A percentile compares a stretch with the other conserved stretches of the same genome.
phyloP scores from a whole-genome alignment of 1,140 invertebrate genomes.

The Drosophila ironensis region DNA sequence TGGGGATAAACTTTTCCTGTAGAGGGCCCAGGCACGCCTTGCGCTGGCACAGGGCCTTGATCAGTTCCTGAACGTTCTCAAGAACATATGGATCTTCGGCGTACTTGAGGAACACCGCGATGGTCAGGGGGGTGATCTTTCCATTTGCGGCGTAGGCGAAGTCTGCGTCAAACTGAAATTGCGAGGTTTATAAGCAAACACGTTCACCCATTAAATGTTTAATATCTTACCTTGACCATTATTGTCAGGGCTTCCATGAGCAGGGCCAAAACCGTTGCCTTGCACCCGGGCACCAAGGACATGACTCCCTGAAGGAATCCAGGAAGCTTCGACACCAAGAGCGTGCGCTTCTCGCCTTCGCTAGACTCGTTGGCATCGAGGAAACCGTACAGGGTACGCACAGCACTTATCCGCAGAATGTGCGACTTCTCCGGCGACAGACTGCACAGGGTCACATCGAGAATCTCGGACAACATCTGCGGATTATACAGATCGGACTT shows the following conservation, averaged over 20 bases:
- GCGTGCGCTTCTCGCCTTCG: slow-evolving; percentile 59
- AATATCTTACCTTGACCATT: slow-evolving; percentile 85
- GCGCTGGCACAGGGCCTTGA: slow-evolving; percentile 87
- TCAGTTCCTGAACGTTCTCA: slow-evolving; percentile 86
- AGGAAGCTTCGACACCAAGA: slow-evolving; percentile 62
- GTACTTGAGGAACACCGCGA: slow-evolving; percentile 89
- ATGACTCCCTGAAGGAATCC: slow-evolving; percentile 76
- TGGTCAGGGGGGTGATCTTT: slow-evolving; percentile 87
- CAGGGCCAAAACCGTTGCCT: slow-evolving; percentile 85
- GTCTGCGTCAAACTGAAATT: slow-evolving; percentile 85
- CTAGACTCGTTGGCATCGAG: slow-evolving; percentile 83
- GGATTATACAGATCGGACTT: slow-evolving; percentile 79
- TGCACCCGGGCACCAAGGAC: slow-evolving; percentile 81
- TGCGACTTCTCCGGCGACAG: slow-evolving; percentile 70
- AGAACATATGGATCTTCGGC: slow-evolving; percentile 86
- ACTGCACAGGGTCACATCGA: slow-evolving; percentile 68
- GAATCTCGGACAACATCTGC: slow-evolving; percentile 73
- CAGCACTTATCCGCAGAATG: slow-evolving; percentile 69
- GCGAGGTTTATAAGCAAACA: slow-evolving; percentile 5
- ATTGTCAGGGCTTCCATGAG: slow-evolving; percentile 87
- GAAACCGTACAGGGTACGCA: slow-evolving; percentile 82
- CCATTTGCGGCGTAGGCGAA: slow-evolving; percentile 87
- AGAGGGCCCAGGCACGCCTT: slow-evolving; percentile 84
- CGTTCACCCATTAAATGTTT: neutral
- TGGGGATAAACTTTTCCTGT: slow-evolving; percentile 88